Conservation (phyloP, 2,888 invertebrate species). For the Ctena decussata region DNA sequence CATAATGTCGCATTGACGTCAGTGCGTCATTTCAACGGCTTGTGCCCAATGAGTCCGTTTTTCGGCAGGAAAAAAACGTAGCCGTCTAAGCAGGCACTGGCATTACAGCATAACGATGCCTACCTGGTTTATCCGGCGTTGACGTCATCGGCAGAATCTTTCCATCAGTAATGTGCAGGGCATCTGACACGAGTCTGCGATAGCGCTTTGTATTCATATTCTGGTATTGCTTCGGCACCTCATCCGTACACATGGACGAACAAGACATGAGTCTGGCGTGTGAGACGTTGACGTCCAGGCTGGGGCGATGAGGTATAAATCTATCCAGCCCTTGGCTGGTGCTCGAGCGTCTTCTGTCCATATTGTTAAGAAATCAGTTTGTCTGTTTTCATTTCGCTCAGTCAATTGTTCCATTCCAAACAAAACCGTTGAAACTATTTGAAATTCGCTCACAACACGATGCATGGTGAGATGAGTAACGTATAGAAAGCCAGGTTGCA, state of each 20-base stretch:
- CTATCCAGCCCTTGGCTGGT: conserved; percentile 62
- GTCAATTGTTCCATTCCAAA: neutral
- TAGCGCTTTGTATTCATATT: conserved; percentile 43
- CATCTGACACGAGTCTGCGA: conserved; percentile 59
- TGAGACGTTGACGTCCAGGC: conserved; percentile 68
- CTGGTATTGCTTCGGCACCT: conserved; percentile 50
- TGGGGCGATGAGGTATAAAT: conserved; percentile 74
- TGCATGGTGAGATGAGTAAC: neutral
- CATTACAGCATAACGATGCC: too few relatives aligned
- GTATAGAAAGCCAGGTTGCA: neutral
- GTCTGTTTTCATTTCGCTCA: neutral
- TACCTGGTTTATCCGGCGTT: neutral
- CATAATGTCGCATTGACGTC: too few relatives aligned
- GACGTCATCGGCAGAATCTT: conserved; percentile 63
- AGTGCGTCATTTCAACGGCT: too few relatives aligned
- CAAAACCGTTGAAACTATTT: neutral
- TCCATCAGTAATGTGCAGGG: conserved; percentile 51
- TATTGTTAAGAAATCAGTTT: neutral
- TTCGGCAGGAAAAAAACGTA: too few relatives aligned
- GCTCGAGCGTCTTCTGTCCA: neutral
- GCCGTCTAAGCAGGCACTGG: too few relatives aligned
- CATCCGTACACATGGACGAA: conserved; percentile 19
- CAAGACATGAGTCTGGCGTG: conserved; percentile 63
- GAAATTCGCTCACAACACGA: neutral
- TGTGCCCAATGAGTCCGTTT: too few relatives aligned